Evolutionary conservation across 2,888 invertebrate genomes (phyloP).

Genomic region (Acanthopleura granulata): DNA sequence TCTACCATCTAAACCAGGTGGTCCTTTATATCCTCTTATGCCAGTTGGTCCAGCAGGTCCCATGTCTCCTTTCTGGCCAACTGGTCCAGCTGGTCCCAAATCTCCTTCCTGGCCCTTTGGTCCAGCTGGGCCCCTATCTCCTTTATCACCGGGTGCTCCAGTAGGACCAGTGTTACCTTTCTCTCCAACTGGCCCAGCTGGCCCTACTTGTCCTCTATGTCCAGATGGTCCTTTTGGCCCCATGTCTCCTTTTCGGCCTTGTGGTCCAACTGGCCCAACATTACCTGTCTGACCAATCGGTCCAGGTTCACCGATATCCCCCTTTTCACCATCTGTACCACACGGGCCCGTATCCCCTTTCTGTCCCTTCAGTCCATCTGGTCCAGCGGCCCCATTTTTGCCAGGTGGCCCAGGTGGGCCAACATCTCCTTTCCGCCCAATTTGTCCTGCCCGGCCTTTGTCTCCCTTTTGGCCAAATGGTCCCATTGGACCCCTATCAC

Average conservation of each 20-base stretch:
- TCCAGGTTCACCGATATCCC: constrained; percentile 13
- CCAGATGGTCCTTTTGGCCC: no score
- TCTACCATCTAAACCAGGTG: constrained; percentile 20
- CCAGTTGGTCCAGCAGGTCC: constrained; percentile 11
- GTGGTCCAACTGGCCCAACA: neutral
- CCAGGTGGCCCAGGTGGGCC: constrained; percentile 11
- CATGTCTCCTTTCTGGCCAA: constrained; percentile 29
- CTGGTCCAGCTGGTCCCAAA: constrained; percentile 25
- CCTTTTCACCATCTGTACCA: constrained; percentile 28
- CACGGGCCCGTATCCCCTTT: constrained; percentile 25
- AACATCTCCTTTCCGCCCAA: constrained; percentile 21
- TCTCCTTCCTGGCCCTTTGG: constrained; percentile 22
- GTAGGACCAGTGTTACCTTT: constrained; percentile 22
- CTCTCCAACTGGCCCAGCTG: constrained; percentile 26
- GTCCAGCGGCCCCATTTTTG: neutral
- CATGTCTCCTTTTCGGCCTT: constrained; percentile 23
- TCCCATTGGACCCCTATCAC: constrained; percentile 26
- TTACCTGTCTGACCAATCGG: constrained; percentile 25
- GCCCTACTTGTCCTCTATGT: constrained; percentile 28
- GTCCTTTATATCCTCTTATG: constrained; percentile 17
- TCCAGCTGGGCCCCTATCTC: constrained; percentile 25
- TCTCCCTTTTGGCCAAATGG: constrained; percentile 20
- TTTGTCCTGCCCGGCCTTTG: constrained; percentile 24
- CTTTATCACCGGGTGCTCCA: constrained; percentile 27
- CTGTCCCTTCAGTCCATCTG: neutral